These are phyloP conservation scores for Schizotus pectinicornis DNA, from an alignment of 2,888 invertebrate species.

Conservation along the genomic window DNA sequence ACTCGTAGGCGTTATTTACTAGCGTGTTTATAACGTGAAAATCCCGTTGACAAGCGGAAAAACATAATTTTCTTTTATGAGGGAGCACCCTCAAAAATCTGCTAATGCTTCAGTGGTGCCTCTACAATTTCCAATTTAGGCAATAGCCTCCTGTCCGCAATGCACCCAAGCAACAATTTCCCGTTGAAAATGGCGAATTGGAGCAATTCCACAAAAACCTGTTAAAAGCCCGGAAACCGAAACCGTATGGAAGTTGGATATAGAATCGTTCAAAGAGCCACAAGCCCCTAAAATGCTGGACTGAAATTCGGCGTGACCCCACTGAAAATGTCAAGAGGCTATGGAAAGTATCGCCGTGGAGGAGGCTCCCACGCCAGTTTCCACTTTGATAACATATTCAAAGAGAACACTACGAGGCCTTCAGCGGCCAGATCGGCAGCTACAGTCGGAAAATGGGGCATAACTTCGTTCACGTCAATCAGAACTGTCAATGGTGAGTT, in stretches of 20 bases:
- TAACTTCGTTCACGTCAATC: slow-evolving; percentile 91
- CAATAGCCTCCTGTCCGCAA: not conserved
- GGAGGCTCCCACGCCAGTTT: slow-evolving; percentile 62
- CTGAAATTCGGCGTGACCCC: slow-evolving; percentile 2
- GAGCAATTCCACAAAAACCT: slow-evolving; percentile 24
- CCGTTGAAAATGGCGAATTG: slow-evolving; percentile 29
- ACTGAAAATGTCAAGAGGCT: slow-evolving; percentile 57
- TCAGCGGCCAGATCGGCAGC: slow-evolving; percentile 89
- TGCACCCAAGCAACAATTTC: not conserved
- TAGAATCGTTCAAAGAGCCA: too few relatives aligned
- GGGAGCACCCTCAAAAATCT: not conserved
- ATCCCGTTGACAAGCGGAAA: slow-evolving; percentile 48
- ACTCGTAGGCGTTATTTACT: slow-evolving; percentile 50
- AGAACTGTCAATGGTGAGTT: slow-evolving; percentile 76
- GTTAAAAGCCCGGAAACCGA: not conserved
- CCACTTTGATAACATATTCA: slow-evolving; percentile 69
- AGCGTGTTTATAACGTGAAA: slow-evolving; percentile 53
- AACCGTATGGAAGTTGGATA: too few relatives aligned
- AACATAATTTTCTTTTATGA: slow-evolving; percentile 22
- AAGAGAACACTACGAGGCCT: slow-evolving; percentile 85
- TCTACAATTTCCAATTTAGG: not conserved
- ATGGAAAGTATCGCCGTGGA: slow-evolving; percentile 59
- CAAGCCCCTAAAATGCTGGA: too few relatives aligned
- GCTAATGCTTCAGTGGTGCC: not conserved
- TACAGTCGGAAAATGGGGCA: slow-evolving; percentile 93